These are phyloP conservation scores for Petrocephalus microphthalmus DNA, from an alignment of 2,113 vertebrate genomes.

Conservation along the genomic window DNA sequence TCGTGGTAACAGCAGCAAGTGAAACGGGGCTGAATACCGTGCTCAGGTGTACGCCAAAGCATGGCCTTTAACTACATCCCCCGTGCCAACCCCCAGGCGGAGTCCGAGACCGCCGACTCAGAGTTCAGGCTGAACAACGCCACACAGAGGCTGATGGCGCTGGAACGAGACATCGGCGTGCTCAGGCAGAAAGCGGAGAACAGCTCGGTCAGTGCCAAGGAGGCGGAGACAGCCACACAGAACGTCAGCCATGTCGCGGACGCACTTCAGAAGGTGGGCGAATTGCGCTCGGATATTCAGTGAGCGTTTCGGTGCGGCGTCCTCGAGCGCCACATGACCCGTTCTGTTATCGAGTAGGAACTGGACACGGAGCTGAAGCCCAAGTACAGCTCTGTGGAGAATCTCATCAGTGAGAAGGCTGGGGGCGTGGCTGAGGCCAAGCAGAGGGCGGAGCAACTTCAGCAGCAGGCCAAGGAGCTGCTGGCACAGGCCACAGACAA, in stretches of 20 bases:
- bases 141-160: constrained; percentile 69
- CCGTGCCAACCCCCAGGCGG: constrained; percentile 61
- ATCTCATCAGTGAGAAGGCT: constrained; percentile 72
- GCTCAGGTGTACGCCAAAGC: background rate
- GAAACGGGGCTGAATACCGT: background rate
- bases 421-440: constrained; percentile 72
- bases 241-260: constrained; percentile 62
- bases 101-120: constrained; percentile 78
- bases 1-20: background rate
- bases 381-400: constrained; percentile 75
- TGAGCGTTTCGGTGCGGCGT: background rate
- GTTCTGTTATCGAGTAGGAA: constrained; percentile 51
- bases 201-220: constrained; percentile 54
- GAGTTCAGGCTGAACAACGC: constrained; percentile 78
- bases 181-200: constrained; percentile 70
- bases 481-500: constrained; percentile 84
- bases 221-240: constrained; percentile 61
- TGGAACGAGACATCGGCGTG: constrained; percentile 71
- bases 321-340: background rate
- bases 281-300: background rate
- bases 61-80: background rate
- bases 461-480: constrained; percentile 82
- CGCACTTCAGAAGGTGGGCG: constrained; percentile 69
- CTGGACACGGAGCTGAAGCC: constrained; percentile 69
- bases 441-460: constrained; percentile 73